Evolutionary conservation across 2,888 invertebrate species (phyloP), one percentile per base, ranked within the genome.

Genomic region (Eucera pruinosa): DNA sequence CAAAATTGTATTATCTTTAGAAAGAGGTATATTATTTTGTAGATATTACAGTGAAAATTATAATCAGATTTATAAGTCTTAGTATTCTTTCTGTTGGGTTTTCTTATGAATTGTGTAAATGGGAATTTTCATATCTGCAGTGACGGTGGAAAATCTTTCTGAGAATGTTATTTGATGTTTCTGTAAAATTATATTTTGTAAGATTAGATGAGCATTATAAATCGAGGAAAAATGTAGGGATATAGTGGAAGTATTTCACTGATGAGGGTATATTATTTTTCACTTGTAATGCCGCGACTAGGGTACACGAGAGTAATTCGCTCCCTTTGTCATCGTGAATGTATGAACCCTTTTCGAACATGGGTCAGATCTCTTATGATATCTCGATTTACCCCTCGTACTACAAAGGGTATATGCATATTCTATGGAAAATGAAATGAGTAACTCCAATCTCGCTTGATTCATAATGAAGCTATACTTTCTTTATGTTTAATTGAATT

Each of bases 291-390:
- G 27, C 25, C 41, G 11, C 57, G 18, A 27, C 27, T 27, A 27
- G 57, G 25, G 20, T 57, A 5, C 5, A 27, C 41, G 18, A 20
- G 41, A 43, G 41, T 27, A 57, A 55, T 55, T 39, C 9, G 15
- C 39, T 15, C 39, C 52, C 55, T 41, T 55, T 55, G 39, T 55
- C 15, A 55, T 39, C 39, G 15, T 5, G 25, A 39, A 57, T 57
- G 23, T 57, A 41, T 18, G 27, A 57, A 57, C 57, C 57, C 57
- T 7, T 41, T 25, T 57, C 27, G 57, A 41, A 41, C 41, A 18
- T 41, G 15, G 57, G 41, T 43, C 57, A 57, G n/a, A 9, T 57
- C 57, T 43, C 57, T 41, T 43, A 57, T 57, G 57, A 43, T 43
- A 57, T 57, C 57, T 57, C 18, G 41, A 57, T 57, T 27, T 15